Base-by-base conservation (phyloP, 2,888 invertebrate genomes). In the Caenorhabditis plicata region DNA sequence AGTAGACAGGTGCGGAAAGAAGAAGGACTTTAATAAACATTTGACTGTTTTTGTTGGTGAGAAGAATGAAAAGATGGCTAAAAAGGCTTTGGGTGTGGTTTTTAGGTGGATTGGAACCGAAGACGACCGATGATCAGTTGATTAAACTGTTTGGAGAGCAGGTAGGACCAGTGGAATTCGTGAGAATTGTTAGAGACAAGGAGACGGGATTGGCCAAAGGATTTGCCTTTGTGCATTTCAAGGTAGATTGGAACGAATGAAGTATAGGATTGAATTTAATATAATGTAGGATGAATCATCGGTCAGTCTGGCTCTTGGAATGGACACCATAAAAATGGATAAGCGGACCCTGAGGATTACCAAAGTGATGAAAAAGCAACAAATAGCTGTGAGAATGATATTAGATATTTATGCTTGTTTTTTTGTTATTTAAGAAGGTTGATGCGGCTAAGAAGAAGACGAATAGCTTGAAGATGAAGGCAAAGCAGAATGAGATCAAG, bases 161-260 rank as follows among this genome's bases (percentile, higher is more conserved):
- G 23, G 42, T 68, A 19, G 69, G 69, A 9, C 53, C 61, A 9
- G 62, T 69, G 7, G 55, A 53, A 20, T 57, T 41, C 17, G 56
- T 62, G 0, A 32, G 69, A 43, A 49, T 66, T 25, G 52, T 64
- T 13, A 39, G 61, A 35, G 66, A 69, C 26, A 54, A 47, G 22
- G 32, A 3, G 2, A 67, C 64, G 9, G 66, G 69, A 38, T 26
- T 20, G 5, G 64, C 64, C 27, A 67, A 64, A 51, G 69, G 69
- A 48, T 67, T 67, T 35, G 66, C 62, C 1, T 69, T 69, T 25
- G 64, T 67, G 17, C 44, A 43, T 19, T 69, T 69, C 49, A 61
- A 66, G 45, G 56, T 56, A 17, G 2, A 7, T 27, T 9, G 15
- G 15, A 23, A 20, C 5, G 25, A 19, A 8, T 17, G 11, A n/a